A percentile compares a stretch with the other conserved stretches of the same genome.
Evolutionary conservation across 2,113 vertebrate genomes (phyloP).

Genomic region (Periophthalmus modestus): DNA sequence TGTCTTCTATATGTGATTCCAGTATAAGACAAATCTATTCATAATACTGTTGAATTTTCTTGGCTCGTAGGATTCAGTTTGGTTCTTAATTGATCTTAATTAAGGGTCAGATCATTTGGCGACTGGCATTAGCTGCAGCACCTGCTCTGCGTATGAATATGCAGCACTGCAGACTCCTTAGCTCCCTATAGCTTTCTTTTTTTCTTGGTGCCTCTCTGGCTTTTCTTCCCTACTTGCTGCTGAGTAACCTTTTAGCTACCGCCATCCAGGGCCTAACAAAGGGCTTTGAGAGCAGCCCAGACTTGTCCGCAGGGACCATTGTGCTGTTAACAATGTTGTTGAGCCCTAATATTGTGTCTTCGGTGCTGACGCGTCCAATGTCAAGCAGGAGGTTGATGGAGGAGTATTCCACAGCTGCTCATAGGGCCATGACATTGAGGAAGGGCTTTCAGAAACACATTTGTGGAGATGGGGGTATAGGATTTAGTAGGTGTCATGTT

Average conservation of each 20-base stretch:
- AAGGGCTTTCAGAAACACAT: conserved; percentile 22
- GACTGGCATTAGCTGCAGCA: conserved; percentile 59
- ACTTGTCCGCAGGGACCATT: conserved; percentile 47
- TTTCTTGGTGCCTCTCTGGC: conserved; percentile 21
- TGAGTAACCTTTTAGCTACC: conserved; percentile 49
- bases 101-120: conserved; percentile 59
- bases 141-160: conserved; percentile 82
- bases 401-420: conserved; percentile 55
- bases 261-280: conserved; percentile 55
- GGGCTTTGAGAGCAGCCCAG: conserved; percentile 59
- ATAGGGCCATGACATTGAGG: conserved; percentile 39
- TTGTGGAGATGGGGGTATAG: conserved; percentile 6
- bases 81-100: conserved; percentile 75
- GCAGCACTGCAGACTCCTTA: conserved; percentile 46
- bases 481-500: background rate
- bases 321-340: conserved; percentile 66
- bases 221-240: conserved; percentile 39
- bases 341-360: conserved; percentile 49
- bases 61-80: conserved; percentile 32
- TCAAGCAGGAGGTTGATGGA: conserved; percentile 50
- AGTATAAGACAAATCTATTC: background rate
- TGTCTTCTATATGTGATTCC: background rate
- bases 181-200: conserved; percentile 10
- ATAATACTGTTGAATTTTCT: conserved; percentile 26
- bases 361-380: conserved; percentile 44